Evolutionary conservation across 2,888 invertebrate species (phyloP).

Genomic region (Hemithea aestivaria): DNA sequence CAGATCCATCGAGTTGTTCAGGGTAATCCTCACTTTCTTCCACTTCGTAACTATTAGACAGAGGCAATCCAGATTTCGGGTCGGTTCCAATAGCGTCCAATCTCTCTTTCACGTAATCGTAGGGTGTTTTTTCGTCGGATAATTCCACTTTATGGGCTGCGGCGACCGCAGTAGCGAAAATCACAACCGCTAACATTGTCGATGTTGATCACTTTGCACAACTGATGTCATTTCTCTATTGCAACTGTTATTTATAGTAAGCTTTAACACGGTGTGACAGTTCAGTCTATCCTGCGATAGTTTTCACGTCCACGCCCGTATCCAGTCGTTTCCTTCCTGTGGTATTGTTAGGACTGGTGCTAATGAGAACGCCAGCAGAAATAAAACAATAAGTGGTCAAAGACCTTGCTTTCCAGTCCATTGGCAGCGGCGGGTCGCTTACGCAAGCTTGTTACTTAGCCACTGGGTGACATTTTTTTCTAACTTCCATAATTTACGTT

Average conservation of each 20-base stretch:
- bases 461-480: conserved; percentile 63
- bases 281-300: conserved; percentile 62
- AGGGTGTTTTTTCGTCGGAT: conserved; percentile 63
- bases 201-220: conserved; percentile 51
- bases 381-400: conserved; percentile 68
- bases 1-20: conserved; percentile 65
- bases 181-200: conserved; percentile 58
- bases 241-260: conserved; percentile 72
- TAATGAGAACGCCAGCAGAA: conserved; percentile 69
- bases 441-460: conserved; percentile 48
- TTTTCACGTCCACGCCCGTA: conserved; percentile 59
- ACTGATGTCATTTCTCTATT: conserved; percentile 69
- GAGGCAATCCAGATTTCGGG: conserved; percentile 52
- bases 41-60: conserved; percentile 77
- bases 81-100: conserved; percentile 58
- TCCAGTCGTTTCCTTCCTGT: conserved; percentile 74
- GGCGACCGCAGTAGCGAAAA: conserved; percentile 45
- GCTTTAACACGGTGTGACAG: conserved; percentile 69
- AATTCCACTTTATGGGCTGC: conserved; percentile 56
- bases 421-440: conserved; percentile 68
- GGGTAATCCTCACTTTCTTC: conserved; percentile 81
- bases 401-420: conserved; percentile 78
- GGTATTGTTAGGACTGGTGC: conserved; percentile 72
- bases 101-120: conserved; percentile 66
- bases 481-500: conserved; percentile 37